Base-by-base conservation (phyloP, 2,888 invertebrate species). In the Scaptomyza reducta region DNA sequence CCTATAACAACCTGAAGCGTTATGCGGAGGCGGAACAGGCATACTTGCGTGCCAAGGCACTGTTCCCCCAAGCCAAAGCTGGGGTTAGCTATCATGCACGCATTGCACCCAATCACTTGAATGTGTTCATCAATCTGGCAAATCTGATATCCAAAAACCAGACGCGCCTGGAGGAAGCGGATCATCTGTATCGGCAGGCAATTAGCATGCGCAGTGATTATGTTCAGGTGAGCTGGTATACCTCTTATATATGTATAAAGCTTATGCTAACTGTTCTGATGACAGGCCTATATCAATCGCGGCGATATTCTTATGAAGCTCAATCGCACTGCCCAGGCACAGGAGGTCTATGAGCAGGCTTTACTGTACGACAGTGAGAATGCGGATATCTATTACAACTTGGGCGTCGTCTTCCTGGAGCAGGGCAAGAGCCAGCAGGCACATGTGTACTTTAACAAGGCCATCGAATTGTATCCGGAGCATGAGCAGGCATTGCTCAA, bases 131-230 rank as follows among this genome's bases (percentile, higher is more conserved):
- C 54, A 98, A 98, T 92, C 93, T 99, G 72, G 98, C 98, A 2
- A 98, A 97, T 92, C 93, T 99, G 78, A 97, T 98, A 89, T 97
- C 98, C 5, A 96, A 97, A 90, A 98, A 99, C 92, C 95, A 95
- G 29, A 97, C 97, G 3, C 93, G 98, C 58, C 92, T 99, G 57
- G 97, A 97, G 91, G 98, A 99, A 92, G 99, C 99, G 0, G 98
- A 99, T 92, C 94, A 97, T 93, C 91, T 98, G 49, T 98, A 98
- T 89, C 93, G 97, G 66, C 98, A 98, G 91, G 99, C 98, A 11
- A 98, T 99, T 77, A 97, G 98, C 90, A 99, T 99, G 99, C 93
- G 99, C 76, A 95, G 98, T 1, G 98, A 99, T 93, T 98, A 98
- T 91, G 90, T 91, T 95, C 91, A 90, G 91, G 99, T 77, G 10